Evolutionary conservation across 2,113 vertebrate species (phyloP).

Genomic region (Cyprinus carpio): DNA sequence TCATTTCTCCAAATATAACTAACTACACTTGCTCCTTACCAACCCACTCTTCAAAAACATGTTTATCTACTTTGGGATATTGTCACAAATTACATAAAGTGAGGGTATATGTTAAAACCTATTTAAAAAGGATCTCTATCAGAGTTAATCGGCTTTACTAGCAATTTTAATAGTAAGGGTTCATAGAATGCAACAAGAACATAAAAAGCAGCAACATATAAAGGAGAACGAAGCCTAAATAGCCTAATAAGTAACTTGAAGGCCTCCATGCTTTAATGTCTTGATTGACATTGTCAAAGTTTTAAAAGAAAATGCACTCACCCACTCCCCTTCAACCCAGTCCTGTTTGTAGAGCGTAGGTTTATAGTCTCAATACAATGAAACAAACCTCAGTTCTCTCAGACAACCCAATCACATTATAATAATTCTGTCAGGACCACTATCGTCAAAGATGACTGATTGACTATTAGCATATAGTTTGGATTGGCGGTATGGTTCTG

Average conservation of each 20-base stretch:
- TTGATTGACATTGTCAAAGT: not conserved
- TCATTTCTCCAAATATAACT: not conserved
- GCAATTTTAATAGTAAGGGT: not conserved
- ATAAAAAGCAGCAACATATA: not conserved
- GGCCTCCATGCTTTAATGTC: not conserved
- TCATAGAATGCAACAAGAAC: not conserved
- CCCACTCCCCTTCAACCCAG: not conserved
- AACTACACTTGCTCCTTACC: not conserved
- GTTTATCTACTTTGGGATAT: not conserved
- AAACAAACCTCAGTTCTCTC: too few species aligned
- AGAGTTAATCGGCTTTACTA: not conserved
- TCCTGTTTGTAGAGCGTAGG: too few species aligned
- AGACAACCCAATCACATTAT: not conserved
- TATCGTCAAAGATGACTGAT: not conserved
- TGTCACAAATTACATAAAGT: not conserved
- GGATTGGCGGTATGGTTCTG: too few species aligned
- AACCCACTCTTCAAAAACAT: not conserved
- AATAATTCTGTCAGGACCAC: not conserved
- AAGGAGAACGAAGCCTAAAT: not conserved
- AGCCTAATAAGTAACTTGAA: not conserved
- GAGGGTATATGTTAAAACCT: not conserved
- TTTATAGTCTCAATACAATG: not conserved
- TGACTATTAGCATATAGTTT: too few species aligned
- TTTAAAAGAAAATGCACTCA: not conserved
- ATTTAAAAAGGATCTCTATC: not conserved